These are phyloP conservation scores for Zaprionus nigranus DNA, from an alignment of 1,140 invertebrate genomes.

Conservation along the genomic window DNA sequence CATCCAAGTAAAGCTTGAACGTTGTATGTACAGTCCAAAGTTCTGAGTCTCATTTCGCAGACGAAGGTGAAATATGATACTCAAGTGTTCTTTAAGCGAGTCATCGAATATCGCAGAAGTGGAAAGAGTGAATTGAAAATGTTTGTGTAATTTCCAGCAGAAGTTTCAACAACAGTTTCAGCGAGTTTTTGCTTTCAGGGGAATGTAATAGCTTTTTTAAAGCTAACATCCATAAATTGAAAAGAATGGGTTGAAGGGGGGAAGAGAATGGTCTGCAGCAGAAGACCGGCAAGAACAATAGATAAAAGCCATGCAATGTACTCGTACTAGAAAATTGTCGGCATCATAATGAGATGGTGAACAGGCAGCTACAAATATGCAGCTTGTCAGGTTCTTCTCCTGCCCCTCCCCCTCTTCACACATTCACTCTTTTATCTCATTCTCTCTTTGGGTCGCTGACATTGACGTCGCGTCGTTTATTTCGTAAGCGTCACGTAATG, in stretches of 20 bases:
- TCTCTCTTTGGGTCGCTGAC: slow-evolving; percentile 11
- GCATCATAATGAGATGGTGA: slow-evolving; percentile 45
- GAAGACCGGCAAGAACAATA: slow-evolving; percentile 13
- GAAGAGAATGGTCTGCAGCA: not conserved
- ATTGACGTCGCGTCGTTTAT: not conserved
- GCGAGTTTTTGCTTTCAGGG: slow-evolving; percentile 7
- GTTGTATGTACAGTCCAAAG: slow-evolving; percentile 19
- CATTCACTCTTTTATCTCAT: not conserved
- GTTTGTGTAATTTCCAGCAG: slow-evolving; percentile 30
- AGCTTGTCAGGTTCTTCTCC: slow-evolving; percentile 13
- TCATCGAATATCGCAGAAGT: slow-evolving; percentile 6
- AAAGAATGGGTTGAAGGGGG: slow-evolving; percentile 12
- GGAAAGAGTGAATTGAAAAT: not conserved
- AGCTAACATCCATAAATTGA: slow-evolving; percentile 35
- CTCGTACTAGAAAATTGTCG: slow-evolving; percentile 23
- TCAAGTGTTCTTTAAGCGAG: not conserved
- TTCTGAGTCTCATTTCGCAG: slow-evolving; percentile 19
- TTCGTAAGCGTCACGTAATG: slow-evolving; percentile 22
- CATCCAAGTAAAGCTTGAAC: slow-evolving; percentile 4
- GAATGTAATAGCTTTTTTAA: slow-evolving; percentile 32
- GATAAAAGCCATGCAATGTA: slow-evolving; percentile 30
- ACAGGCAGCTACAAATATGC: slow-evolving; percentile 28
- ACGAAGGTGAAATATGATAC: slow-evolving; percentile 37
- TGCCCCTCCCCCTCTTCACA: not conserved
- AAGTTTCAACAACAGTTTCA: slow-evolving; percentile 27